phyloP scores from a whole-genome alignment of 2,797 vertebrate genomes.

The Rhinatrema bivittatum region DNA sequence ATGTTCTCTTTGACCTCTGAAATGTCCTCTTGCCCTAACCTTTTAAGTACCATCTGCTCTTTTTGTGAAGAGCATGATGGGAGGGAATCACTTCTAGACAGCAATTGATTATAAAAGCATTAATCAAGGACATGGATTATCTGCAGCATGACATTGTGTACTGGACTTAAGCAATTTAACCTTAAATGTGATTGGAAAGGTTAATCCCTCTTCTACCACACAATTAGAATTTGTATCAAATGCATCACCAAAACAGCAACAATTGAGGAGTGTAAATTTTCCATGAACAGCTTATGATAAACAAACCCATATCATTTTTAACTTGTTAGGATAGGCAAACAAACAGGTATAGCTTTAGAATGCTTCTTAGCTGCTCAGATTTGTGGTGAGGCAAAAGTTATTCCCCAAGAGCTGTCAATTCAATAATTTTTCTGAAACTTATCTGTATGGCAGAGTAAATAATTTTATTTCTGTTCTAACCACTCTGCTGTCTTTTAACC shows the following conservation, averaged over 20 bases:
- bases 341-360: conserved; percentile 1
- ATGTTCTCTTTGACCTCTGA: conserved; percentile 75
- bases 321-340: not conserved
- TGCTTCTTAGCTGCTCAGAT: not conserved
- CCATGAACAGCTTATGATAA: conserved; percentile 4
- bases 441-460: not conserved
- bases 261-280: conserved; percentile 42
- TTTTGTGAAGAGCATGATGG: conserved; percentile 78
- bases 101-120: conserved; percentile 93
- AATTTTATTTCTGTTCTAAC: too few species aligned
- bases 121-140: conserved; percentile 94
- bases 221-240: conserved; percentile 39
- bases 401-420: too few species aligned
- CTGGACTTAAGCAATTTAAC: conserved; percentile 60
- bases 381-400: too few species aligned
- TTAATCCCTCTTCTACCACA: conserved; percentile 44
- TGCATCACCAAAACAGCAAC: conserved; percentile 15
- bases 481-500: too few species aligned
- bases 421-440: not conserved
- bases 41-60: conserved; percentile 93
- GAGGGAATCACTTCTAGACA: conserved; percentile 78
- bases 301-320: not conserved
- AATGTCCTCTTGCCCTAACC: conserved; percentile 72
- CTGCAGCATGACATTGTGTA: conserved; percentile 53
- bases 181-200: conserved; percentile 57